Percentiles rank a stretch among this genome's conserved stretches.
These are phyloP conservation scores for Leucophenga varia DNA, from an alignment of 1,140 invertebrate genomes.

Conservation along the genomic window DNA sequence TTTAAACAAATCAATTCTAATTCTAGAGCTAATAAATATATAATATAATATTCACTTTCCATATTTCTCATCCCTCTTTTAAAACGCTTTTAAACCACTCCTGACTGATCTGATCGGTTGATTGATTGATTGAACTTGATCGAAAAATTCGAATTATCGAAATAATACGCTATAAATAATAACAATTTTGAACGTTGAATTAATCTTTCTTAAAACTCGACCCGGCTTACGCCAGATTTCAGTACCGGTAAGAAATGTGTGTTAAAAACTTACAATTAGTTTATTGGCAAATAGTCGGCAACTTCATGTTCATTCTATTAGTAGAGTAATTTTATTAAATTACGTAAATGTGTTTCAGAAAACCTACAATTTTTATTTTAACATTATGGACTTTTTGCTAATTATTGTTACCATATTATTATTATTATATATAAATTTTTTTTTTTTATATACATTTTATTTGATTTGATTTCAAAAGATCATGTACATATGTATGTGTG, in stretches of 20 bases:
- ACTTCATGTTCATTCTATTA: conserved; percentile 20
- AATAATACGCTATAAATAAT: conserved; percentile 3
- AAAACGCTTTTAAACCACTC: conserved; percentile 35
- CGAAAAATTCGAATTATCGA: conserved; percentile 8
- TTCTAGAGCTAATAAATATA: conserved; percentile 20
- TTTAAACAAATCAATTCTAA: no score
- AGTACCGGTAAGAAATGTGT: conserved; percentile 51
- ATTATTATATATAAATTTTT: no score
- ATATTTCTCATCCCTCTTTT: conserved; percentile 36
- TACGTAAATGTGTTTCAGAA: no score
- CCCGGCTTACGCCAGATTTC: conserved; percentile 45
- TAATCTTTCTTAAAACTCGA: no score
- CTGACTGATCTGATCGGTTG: conserved; percentile 32
- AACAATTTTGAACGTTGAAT: no score
- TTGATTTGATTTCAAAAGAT: no score
- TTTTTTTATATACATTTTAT: no score
- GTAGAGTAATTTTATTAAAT: no score
- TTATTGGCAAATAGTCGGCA: conserved; percentile 41
- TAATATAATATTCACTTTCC: conserved; percentile 40
- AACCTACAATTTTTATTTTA: no score
- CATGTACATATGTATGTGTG: no score
- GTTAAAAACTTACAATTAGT: conserved; percentile 35
- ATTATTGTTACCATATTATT: no score
- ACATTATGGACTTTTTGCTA: no score
- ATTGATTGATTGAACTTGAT: conserved; percentile 30